Base-by-base conservation (phyloP, 2,888 invertebrate species). In the Myopa testacea region DNA sequence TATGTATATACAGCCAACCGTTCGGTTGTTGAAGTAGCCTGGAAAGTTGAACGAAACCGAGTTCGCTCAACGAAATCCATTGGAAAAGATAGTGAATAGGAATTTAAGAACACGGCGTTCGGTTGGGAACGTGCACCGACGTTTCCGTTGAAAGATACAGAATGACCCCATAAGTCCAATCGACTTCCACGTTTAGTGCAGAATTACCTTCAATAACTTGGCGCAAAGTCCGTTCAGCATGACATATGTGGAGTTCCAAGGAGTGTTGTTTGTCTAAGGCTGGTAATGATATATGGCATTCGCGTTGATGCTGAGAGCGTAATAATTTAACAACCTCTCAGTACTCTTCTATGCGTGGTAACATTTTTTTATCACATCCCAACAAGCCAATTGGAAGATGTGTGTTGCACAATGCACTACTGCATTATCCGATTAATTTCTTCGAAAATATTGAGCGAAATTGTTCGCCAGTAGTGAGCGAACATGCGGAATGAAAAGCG, bases 131-230 rank as follows among this genome's bases (percentile, higher is more conserved):
- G n/a, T n/a, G n/a, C n/a, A n/a, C n/a, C n/a, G n/a, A n/a, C n/a
- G n/a, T n/a, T n/a, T n/a, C n/a, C n/a, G n/a, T n/a, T n/a, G n/a
- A n/a, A n/a, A n/a, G n/a, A n/a, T n/a, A n/a, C n/a, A n/a, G n/a
- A n/a, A n/a, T n/a, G n/a, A n/a, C 55, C 3, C 81, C 74, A 76
- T 82, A 82, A 19, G 10, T 26, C 82, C 81, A 81, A 65, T 81
- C 73, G 50, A 83, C 73, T 34, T 81, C 79, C 6, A 69, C 10
- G 10, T 73, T 12, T 60, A 69, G 10, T 16, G 65, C 6, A 1
- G 58, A 6, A 71, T 65, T 67, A 55, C 10, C 77, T 77, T 73
- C 80, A 34, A 52, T 72, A 26, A 34, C 4, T 19, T 34, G 34
- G 10, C 26, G 45, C 16, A 77, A 58, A 82, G 45, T n/a, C 76